Base-by-base conservation (phyloP, 2,888 invertebrate genomes). In the Rhopalosiphum nymphaeae region DNA sequence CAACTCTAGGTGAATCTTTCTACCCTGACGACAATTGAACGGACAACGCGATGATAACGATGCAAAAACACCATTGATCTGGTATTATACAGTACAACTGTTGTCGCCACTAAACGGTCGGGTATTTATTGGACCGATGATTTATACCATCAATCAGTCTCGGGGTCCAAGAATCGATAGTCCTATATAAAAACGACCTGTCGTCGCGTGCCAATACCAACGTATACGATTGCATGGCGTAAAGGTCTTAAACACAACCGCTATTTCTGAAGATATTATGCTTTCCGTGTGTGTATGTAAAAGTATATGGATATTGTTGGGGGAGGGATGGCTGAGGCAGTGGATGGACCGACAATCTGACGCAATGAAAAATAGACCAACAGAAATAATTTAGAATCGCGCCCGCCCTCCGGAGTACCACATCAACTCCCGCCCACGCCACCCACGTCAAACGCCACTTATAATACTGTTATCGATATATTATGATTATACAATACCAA, bases 141-240 rank as follows among this genome's bases (percentile, higher is more conserved):
- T 78, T 89, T 53, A 25, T 78, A 42, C 89, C 93, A 89, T 93
- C 56, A 93, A 93, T 93, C 93, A 93, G 89, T n/a, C 9, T 10
- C 44, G 16, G 26, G 36, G 11, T 7, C 36, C 36, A 44, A 5
- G 44, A 56, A 85, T 91, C 91, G 56, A 91, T 57, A 42, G n/a
- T 44, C 56, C 42, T 42, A n/a, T 67, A 29, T 56, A 21, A 84
- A 84, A 91, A 42, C 49, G 9, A 53, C 56, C 91, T 56, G 56
- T 78, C 49, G 44, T 44, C 57, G 56, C 56, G 85, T 56, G 85
- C 44, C 44, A 16, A 44, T 42, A 78, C 10, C 29, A 87, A 49
- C 11, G 92, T 78, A 56, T 87, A 56, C 21, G 53, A 56, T n/a
- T 67, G 67, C 11, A 53, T 11, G 25, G 29, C 0, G 29, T 25